A percentile compares a stretch with the other conserved stretches of the same genome.
phyloP scores from a whole-genome alignment of 2,113 vertebrate species.

The Oncorhynchus tshawytscha region DNA sequence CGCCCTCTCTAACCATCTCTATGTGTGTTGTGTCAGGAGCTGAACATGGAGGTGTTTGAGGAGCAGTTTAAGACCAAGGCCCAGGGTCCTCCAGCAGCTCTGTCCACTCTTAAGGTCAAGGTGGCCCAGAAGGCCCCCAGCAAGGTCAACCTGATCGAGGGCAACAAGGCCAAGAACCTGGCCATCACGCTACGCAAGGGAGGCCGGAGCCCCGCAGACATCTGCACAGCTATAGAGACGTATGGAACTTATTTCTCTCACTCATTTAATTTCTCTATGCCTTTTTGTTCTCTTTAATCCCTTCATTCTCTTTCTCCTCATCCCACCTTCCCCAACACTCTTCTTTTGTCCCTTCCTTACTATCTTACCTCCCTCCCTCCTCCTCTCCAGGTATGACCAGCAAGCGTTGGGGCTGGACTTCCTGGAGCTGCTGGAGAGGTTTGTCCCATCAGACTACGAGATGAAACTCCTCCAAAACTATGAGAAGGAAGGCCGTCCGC shows the following conservation, averaged over 20 bases:
- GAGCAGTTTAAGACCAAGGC: conserved; percentile 95
- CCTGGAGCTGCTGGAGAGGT: conserved; percentile 88
- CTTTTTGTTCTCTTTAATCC: conserved; percentile 1
- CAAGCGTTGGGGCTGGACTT: conserved; percentile 87
- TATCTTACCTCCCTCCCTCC: not conserved
- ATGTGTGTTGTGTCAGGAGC: conserved; percentile 71
- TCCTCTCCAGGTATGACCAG: conserved; percentile 83
- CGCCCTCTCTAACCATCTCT: not conserved
- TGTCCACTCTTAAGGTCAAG: conserved; percentile 77
- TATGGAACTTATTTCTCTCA: conserved; percentile 56
- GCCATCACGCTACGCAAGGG: conserved; percentile 94
- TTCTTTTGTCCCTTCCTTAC: not conserved
- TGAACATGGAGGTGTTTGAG: conserved; percentile 94
- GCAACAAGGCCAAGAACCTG: conserved; percentile 94
- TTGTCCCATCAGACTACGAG: conserved; percentile 91
- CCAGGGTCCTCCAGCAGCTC: conserved; percentile 74
- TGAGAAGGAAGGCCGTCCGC: conserved; percentile 79
- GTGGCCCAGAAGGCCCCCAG: conserved; percentile 74
- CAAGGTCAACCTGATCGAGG: conserved; percentile 86
- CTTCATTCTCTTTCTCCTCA: not conserved
- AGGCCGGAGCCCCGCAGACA: conserved; percentile 74
- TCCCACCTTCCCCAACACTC: not conserved
- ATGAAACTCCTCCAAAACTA: conserved; percentile 85
- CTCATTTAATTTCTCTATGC: not conserved
- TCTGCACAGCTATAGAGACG: conserved; percentile 92